phyloP scores from a whole-genome alignment of 2,888 invertebrate genomes.

The Latrodectus elegans region DNA sequence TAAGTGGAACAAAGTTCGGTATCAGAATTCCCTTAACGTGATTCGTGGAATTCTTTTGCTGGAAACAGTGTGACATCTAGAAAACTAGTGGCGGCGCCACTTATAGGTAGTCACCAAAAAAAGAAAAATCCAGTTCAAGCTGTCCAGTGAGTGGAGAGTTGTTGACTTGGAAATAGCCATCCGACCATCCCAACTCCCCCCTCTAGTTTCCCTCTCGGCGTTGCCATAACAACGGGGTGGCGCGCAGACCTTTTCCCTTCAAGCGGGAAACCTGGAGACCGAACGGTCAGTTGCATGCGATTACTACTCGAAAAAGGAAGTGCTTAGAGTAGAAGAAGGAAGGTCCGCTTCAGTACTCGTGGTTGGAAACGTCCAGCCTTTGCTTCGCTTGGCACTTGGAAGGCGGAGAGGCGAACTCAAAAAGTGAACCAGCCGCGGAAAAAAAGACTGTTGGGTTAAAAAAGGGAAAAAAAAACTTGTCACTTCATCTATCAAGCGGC shows the following conservation, averaged over 20 bases:
- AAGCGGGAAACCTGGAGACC: slow-evolving; percentile 9
- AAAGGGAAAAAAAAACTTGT: slow-evolving; percentile 63
- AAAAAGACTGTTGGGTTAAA: slow-evolving; percentile 9
- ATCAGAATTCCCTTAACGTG: neutral
- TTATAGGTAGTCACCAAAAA: neutral
- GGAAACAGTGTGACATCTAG: neutral
- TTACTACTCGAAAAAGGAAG: slow-evolving; percentile 34
- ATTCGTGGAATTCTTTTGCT: slow-evolving; percentile 2
- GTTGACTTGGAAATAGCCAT: slow-evolving; percentile 64
- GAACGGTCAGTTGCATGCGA: slow-evolving; percentile 58
- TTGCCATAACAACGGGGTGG: slow-evolving; percentile 58
- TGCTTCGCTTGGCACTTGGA: neutral
- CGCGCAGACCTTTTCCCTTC: slow-evolving; percentile 24
- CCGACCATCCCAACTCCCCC: slow-evolving; percentile 10
- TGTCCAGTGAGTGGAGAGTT: slow-evolving; percentile 35
- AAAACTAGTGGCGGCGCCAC: slow-evolving; percentile 1
- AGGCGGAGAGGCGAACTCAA: slow-evolving; percentile 6
- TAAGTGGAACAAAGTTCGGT: neutral
- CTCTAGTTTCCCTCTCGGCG: slow-evolving; percentile 14
- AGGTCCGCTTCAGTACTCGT: neutral
- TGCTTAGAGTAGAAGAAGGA: slow-evolving; percentile 17
- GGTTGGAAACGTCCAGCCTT: neutral
- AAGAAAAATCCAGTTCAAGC: slow-evolving; percentile 26
- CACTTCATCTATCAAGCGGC: slow-evolving; percentile 66
- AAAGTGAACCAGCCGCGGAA: slow-evolving; percentile 5